phyloP scores from a whole-genome alignment of 2,888 invertebrate species.

The Meiosimyza platycephala region DNA sequence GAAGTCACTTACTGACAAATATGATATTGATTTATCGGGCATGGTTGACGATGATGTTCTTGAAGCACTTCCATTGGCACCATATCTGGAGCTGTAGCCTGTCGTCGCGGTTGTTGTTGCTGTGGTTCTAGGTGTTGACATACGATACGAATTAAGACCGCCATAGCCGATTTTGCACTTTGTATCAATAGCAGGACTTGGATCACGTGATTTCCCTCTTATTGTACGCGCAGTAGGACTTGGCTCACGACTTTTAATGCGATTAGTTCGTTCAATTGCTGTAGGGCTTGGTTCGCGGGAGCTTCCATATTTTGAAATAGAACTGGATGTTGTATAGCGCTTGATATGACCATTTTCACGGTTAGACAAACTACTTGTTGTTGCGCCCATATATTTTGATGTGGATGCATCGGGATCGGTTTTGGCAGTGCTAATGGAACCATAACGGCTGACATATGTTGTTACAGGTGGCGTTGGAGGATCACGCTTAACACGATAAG shows the following conservation, averaged over 20 bases:
- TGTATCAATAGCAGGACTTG: slow-evolving; percentile 68
- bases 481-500: slow-evolving; percentile 66
- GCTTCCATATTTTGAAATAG: slow-evolving; percentile 58
- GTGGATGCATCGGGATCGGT: slow-evolving; percentile 35
- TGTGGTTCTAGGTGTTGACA: slow-evolving; percentile 49
- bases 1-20: slow-evolving; percentile 64
- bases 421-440: slow-evolving; percentile 43
- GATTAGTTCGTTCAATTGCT: slow-evolving; percentile 60
- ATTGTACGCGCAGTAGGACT: slow-evolving; percentile 68
- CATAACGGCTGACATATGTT: slow-evolving; percentile 62
- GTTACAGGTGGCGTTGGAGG: slow-evolving; percentile 50
- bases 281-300: slow-evolving; percentile 65
- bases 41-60: slow-evolving; percentile 28
- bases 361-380: neutral
- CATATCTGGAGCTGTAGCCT: slow-evolving; percentile 50
- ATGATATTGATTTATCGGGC: slow-evolving; percentile 62
- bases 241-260: slow-evolving; percentile 69
- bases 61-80: slow-evolving; percentile 37
- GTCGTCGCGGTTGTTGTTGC: slow-evolving; percentile 34
- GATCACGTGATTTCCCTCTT: slow-evolving; percentile 67
- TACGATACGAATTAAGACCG: slow-evolving; percentile 50
- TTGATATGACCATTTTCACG: slow-evolving; percentile 47
- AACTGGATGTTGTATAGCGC: slow-evolving; percentile 53
- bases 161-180: slow-evolving; percentile 57
- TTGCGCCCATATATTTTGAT: slow-evolving; percentile 7